Evolutionary conservation across 2,113 vertebrate genomes (phyloP).

Genomic region (Notechis scutatus): DNA sequence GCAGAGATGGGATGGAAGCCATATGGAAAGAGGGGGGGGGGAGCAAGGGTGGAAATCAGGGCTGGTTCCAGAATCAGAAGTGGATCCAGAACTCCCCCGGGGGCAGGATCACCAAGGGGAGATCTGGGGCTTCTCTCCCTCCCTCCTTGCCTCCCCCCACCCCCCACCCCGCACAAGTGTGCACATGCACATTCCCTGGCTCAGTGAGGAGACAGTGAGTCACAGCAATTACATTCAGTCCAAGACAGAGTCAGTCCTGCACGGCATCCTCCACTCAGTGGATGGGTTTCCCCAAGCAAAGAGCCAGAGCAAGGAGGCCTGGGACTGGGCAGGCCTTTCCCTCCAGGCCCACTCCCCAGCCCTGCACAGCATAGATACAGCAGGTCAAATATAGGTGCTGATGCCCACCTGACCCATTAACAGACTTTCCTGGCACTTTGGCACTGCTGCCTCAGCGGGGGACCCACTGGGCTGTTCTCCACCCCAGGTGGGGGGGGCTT

Average conservation of each 20-base stretch:
- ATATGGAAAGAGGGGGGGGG: background rate
- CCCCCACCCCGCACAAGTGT: background rate
- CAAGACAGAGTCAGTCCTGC: background rate
- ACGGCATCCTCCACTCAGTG: background rate
- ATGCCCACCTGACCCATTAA: background rate
- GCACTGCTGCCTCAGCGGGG: background rate
- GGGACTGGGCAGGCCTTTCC: background rate
- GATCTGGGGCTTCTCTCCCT: background rate
- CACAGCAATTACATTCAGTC: background rate
- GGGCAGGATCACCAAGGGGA: background rate
- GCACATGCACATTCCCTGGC: background rate
- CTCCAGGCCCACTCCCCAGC: background rate
- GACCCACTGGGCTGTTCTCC: background rate
- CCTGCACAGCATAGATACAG: background rate
- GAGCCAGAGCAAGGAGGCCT: background rate
- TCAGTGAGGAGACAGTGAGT: background rate
- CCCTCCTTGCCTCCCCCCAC: no score
- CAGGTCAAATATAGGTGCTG: background rate
- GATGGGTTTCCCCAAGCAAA: background rate
- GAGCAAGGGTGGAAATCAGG: background rate
- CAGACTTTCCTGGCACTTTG: background rate
- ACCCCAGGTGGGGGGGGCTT: background rate
- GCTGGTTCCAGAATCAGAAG: background rate
- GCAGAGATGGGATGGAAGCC: background rate
- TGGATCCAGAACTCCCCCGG: background rate